phyloP scores from a whole-genome alignment of 2,113 vertebrate species.

The western clawed frog (Xenopus tropicalis) region UCB_Xtro_10.0 CM004451.2:23604001-23604500 shows the following conservation, averaged over 20 bases:
- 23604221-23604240: constrained; percentile 17
- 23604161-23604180: too few relatives aligned
- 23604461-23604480: constrained; percentile 43
- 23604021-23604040: too few relatives aligned
- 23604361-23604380: constrained; percentile 27
- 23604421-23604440: neutral
- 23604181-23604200: neutral
- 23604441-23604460: constrained; percentile 24
- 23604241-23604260: constrained; percentile 29
- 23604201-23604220: constrained; percentile 7
- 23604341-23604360: constrained; percentile 16
- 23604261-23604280: constrained; percentile 29
- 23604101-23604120: too few relatives aligned
- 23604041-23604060: too few relatives aligned
- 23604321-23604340: constrained; percentile 8
- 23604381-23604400: neutral
- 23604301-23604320: neutral
- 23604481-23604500: constrained; percentile 46
- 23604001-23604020: too few relatives aligned
- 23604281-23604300: constrained; percentile 15
- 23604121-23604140: too few relatives aligned
- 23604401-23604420: constrained; percentile 3
- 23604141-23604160: too few relatives aligned
- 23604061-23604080: too few relatives aligned
- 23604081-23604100: too few relatives aligned